Evolutionary conservation across 2,113 vertebrate species (phyloP), one percentile per base, ranked within the genome.

Genomic region (Proteles cristata): DNA sequence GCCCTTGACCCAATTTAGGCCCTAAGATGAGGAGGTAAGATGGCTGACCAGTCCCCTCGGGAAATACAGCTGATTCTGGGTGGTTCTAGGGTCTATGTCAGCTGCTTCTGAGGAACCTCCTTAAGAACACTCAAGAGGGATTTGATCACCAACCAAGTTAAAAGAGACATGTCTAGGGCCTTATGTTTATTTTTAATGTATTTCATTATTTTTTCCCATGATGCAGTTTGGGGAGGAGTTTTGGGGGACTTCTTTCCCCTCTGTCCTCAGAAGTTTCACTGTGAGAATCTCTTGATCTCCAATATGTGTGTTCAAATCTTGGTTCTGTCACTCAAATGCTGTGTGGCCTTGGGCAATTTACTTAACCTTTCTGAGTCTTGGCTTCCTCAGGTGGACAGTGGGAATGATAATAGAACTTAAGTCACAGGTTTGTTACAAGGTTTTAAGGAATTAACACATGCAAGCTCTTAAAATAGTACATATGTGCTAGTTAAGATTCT

Each of bases 101-200:
- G 48, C 14, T 77, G 39, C 74, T 65, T 96, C 68, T 87, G 50
- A 77, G 50, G 63, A 81, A 65, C 7, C 69, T 94, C 33, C 55
- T 12, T 1, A 31, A 25, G 12, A 87, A 87, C 7, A 33, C 7
- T 83, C 71, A 43, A 69, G n/a, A 26, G 19, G 15, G 71, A 93
- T 96, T 94, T 93, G 33, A 35, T 82, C 55, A 74, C 68, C 11
- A 69, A 28, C 87, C 63, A 87, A 93, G 43, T 80, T n/a, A 83
- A 96, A 80, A 33, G n/a, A 94, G 73, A 90, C 74, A 19, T 11
- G 66, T 58, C 26, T 61, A 43, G 71, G 53, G 7, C 43, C 95
- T 92, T 66, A 48, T 61, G 12, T 19, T 94, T 90, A 73, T 23
- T 90, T 96, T 82, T 81, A 92, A 61, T 45, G 8, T 84, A 63